These are phyloP conservation scores for Podarcis cretensis DNA, from an alignment of 2,113 vertebrate species.

Conservation along the genomic window DNA sequence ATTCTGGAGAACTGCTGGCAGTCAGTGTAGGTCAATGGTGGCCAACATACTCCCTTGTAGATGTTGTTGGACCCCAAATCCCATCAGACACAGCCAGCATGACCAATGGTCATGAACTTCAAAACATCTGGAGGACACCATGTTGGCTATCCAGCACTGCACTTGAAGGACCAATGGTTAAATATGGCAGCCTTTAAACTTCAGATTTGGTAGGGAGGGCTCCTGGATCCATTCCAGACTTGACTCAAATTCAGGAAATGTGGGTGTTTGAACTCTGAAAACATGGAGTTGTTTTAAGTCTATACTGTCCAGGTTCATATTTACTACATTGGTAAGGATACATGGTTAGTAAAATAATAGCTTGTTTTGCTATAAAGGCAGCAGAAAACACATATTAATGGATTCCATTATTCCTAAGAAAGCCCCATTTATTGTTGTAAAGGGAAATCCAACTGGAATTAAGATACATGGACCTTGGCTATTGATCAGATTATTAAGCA, in stretches of 20 bases:
- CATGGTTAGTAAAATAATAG: background rate
- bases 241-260: background rate
- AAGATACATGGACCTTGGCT: slow-evolving; percentile 5
- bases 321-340: background rate
- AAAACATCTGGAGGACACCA: slow-evolving; percentile 10
- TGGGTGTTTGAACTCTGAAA: background rate
- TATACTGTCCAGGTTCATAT: background rate
- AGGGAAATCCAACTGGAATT: slow-evolving; percentile 44
- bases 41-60: no score
- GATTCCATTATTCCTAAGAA: slow-evolving; percentile 46
- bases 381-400: slow-evolving; percentile 6
- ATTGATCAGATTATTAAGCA: slow-evolving; percentile 35
- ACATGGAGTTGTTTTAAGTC: background rate
- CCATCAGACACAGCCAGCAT: no score
- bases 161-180: background rate
- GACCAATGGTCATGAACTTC: no score
- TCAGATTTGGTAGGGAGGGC: background rate
- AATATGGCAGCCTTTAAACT: background rate
- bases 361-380: background rate
- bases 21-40: no score
- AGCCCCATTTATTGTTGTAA: slow-evolving; percentile 48
- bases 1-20: no score
- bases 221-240: background rate
- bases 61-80: no score
- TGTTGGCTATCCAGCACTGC: background rate